Evolutionary conservation across 1,140 invertebrate genomes (phyloP), one percentile per base, ranked within the genome.

Genomic region (Bombyx mandarina): DNA sequence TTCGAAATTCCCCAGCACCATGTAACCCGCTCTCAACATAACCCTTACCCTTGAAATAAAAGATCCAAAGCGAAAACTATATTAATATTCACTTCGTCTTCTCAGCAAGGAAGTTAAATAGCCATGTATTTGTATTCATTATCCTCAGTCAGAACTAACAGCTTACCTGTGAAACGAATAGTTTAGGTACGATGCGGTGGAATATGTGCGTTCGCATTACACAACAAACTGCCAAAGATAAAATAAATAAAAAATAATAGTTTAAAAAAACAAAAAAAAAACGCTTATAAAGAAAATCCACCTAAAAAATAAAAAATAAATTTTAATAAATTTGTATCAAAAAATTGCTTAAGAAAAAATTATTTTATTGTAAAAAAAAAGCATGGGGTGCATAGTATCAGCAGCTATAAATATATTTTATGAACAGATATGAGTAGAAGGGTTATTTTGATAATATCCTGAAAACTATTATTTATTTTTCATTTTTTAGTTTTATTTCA

Each of bases 41-140:
- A 54, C 58, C 60, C 62, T 59, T 68, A 70, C 61, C 67, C 66
- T 71, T 74, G 73, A 74, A 73, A 63, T 66, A 66, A 67, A 65
- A 65, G 65, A 57, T 60, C 62, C 61, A 60, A 70, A 71, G 66
- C 65, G 61, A 71, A 69, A 67, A 65, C 62, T 67, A 45, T 74
- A 76, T 78, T 78, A 76, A 76, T 76, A 78, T 78, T 75, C 75
- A 70, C 63, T 71, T 70, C 69, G 74, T 74, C 75, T 68, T 68
- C 60, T 43, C 55, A 47, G 56, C 61, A 60, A 69, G 70, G 67
- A 75, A 79, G 75, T 77, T 71, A 77, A 79, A 79, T 79, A 71
- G 73, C 66, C 64, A 66, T 66, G 70, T 77, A 80, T 80, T 78
- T 77, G 77, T 80, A 80, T 80, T 80, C 74, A 80, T 80, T 80